phyloP scores from a whole-genome alignment of 2,113 vertebrate genomes.

The Bos javanicus region DNA sequence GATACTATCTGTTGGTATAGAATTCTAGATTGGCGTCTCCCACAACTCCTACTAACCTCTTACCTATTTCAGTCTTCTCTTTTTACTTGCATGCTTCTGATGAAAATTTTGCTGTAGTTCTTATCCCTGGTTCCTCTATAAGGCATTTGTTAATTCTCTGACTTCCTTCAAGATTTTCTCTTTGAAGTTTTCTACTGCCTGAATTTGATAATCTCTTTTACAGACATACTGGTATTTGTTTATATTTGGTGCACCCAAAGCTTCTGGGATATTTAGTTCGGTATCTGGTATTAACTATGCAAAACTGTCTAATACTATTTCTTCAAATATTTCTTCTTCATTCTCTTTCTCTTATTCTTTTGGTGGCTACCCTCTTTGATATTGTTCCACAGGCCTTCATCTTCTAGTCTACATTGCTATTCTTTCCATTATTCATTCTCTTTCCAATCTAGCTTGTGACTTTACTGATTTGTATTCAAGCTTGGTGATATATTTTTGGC shows the following conservation, averaged over 20 bases:
- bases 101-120: not conserved
- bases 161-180: not conserved
- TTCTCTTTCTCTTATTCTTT: not conserved
- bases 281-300: not conserved
- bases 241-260: not conserved
- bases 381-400: not conserved
- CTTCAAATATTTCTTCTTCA: not conserved
- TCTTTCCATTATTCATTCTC: not conserved
- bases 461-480: not conserved
- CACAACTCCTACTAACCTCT: not conserved
- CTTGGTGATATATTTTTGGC: not conserved
- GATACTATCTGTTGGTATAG: not conserved
- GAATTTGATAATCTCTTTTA: not conserved
- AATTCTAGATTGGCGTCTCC: not conserved
- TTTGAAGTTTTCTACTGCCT: not conserved
- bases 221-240: not conserved
- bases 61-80: not conserved
- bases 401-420: accelerated
- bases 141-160: not conserved
- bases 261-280: not conserved
- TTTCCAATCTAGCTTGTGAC: not conserved
- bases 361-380: not conserved
- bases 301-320: not conserved
- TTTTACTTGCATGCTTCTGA: not conserved
- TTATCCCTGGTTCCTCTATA: not conserved